Base-by-base conservation (phyloP, 2,888 invertebrate genomes). In the Drepanosiphum platanoidis region DNA sequence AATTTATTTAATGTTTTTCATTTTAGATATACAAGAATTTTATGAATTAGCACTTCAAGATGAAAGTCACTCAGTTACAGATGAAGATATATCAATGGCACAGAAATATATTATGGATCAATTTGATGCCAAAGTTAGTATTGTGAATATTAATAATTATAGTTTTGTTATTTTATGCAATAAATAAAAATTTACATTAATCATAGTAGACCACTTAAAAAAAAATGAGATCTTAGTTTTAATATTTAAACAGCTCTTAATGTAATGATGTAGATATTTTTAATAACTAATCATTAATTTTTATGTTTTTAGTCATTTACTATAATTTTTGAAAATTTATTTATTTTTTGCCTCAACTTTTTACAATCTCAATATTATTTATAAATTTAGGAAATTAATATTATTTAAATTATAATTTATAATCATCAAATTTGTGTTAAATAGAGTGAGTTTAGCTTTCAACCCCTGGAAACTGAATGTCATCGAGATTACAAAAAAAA, bases 1-100 rank as follows among this genome's bases (percentile, higher is more conserved):
- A 22, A 42, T n/a, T 22, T 39, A 39, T 30, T 77, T 46, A 27
- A 52, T 66, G 27, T 84, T 52, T 71, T 61, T 86, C 88, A 87
- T 92, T 93, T 39, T 93, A 96, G 98, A 99, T 92, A 98, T 99
- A 89, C 98, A 99, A 93, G 98, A 99, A 91, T 98, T 98, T 91
- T 99, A 99, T 92, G 98, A 99, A 91, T 92, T 97, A 89, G 98
- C 98, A 86, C 92, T 99, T 88, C 93, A 98, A 89, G 98, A 98
- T 92, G 87, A 87, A 86, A 87, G 86, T 86, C 64, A 84, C 77
- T 84, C 77, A 30, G 84, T 84, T 13, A 84, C 84, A 34, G 84
- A 84, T 70, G 84, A 84, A 68, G 84, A 84, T 52, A 68, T 84
- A 30, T 84, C 84, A 36, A 68, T 84, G 52, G 84, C 84, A 46